phyloP scores from a whole-genome alignment of 2,797 vertebrate species.

The Glossophaga mutica region DNA sequence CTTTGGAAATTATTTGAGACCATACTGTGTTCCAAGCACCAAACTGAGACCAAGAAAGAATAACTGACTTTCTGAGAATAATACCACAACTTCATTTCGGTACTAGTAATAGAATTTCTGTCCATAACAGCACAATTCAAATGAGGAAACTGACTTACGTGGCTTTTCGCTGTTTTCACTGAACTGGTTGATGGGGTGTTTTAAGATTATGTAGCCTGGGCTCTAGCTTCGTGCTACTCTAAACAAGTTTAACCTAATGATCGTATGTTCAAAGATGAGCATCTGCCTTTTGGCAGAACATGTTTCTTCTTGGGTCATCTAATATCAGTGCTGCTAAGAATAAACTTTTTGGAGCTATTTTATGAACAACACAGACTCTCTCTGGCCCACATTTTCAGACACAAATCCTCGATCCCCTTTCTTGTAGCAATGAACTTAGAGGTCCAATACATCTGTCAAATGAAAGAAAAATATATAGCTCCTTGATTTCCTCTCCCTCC shows the following conservation, averaged over 20 bases:
- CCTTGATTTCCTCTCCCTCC: neutral
- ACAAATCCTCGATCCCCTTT: slow-evolving; percentile 9
- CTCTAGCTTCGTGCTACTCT: neutral
- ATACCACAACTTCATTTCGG: neutral
- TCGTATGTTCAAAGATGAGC: neutral
- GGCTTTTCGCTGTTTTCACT: neutral
- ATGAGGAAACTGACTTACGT: neutral
- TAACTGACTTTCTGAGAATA: neutral
- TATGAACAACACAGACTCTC: slow-evolving; percentile 20
- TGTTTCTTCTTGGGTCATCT: neutral
- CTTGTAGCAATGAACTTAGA: neutral
- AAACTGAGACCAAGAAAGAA: neutral
- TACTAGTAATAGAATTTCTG: slow-evolving; percentile 27
- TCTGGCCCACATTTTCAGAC: neutral
- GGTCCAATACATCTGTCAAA: neutral
- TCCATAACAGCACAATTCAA: neutral
- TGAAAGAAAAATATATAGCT: neutral
- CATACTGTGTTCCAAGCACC: neutral
- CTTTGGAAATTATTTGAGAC: neutral
- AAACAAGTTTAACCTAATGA: neutral
- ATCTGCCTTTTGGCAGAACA: neutral
- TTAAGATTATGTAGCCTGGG: neutral
- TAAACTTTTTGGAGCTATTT: slow-evolving; percentile 11
- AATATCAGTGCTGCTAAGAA: neutral
- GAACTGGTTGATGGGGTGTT: neutral